Base-by-base conservation (phyloP, 2,113 vertebrate species). In the Misgurnus mizolepis region DNA sequence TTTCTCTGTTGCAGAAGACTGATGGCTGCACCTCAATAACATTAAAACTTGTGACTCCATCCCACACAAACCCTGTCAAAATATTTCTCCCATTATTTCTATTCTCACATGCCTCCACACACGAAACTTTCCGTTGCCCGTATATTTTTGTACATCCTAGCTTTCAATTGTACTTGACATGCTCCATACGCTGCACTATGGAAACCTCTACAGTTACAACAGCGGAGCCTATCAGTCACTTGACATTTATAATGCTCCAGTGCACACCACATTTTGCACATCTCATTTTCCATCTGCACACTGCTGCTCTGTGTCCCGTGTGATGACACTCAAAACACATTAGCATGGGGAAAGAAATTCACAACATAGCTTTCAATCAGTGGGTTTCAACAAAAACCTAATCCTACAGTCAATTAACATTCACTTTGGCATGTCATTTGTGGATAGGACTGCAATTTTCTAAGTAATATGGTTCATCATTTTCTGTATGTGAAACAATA, bases 141-240 rank as follows among this genome's bases (percentile, higher is more conserved):
- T 66, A 50, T 77, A 22, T 67, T 67, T 55, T 66, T 65, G 62
- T 64, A 75, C 0, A 9, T 50, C 55, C 73, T n/a, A n/a, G 60
- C 73, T 64, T 76, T 64, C 61, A 66, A 39, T 77, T 77, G 62
- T 77, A 66, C 62, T 55, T 77, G 75, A 66, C 75, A 67, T 41
- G 27, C 75, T 55, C 75, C 62, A 64, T 64, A 75, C 72, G 45
- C 47, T 14, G 62, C 61, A 66, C 62, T 53, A 41, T 77, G 34
- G 75, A 67, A 77, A 77, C 60, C 45, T 9, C 10, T 34, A 53
- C 62, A 55, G 10, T 53, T 77, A 66, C 15, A 66, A 77, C 14
- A 77, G 45, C 6, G 12, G 60, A 76, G 58, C 73, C 60, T 45
- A 76, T 76, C 73, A 76, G 62, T 66, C 62, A 77, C 62, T 66